These are phyloP conservation scores for Elmis aenea DNA, from an alignment of 2,888 invertebrate species.

Conservation along the genomic window DNA sequence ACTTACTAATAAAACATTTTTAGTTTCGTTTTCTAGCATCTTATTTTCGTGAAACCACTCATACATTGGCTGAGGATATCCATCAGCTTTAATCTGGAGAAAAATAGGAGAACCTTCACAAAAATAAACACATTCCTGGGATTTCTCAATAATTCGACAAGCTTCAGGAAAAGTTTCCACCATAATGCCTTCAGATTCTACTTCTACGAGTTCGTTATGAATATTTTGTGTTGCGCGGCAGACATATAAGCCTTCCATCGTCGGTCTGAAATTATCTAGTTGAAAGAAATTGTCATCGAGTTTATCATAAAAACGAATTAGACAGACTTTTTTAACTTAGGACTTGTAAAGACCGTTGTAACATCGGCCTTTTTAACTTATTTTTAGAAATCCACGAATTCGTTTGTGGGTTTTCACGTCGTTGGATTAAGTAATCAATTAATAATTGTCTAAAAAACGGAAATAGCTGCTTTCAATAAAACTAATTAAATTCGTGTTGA, in stretches of 20 bases:
- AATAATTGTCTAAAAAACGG: too few relatives aligned
- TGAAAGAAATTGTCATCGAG: too few relatives aligned
- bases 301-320: too few relatives aligned
- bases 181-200: conserved; percentile 18
- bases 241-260: conserved; percentile 26
- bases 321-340: too few relatives aligned
- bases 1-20: conserved; percentile 9
- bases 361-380: too few relatives aligned
- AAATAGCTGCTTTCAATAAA: too few relatives aligned
- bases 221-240: conserved; percentile 24
- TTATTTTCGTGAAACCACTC: conserved; percentile 25
- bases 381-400: too few relatives aligned
- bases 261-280: conserved; percentile 15
- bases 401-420: too few relatives aligned
- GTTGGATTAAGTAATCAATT: too few relatives aligned
- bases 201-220: conserved; percentile 7
- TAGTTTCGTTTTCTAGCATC: conserved; percentile 13
- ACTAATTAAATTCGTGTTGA: too few relatives aligned
- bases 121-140: conserved; percentile 10
- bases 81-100: conserved; percentile 17
- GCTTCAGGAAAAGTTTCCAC: conserved; percentile 18
- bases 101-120: conserved; percentile 15
- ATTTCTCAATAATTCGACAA: conserved; percentile 21
- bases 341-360: too few relatives aligned
- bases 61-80: conserved; percentile 23